Evolutionary conservation across 1,140 invertebrate species (phyloP).

Genomic region (Whitmania pigra): DNA sequence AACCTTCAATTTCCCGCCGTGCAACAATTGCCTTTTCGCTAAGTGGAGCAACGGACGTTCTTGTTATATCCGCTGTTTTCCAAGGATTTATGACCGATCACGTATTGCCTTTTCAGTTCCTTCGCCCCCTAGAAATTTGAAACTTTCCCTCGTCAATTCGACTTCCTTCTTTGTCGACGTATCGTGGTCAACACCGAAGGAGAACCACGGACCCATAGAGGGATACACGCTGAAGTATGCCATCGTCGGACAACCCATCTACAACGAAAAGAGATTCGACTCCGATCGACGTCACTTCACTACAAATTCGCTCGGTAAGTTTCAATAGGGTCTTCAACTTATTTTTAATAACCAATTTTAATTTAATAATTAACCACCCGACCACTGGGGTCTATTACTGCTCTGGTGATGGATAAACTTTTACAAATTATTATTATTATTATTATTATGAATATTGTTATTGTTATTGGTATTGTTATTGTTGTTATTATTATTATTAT

Average conservation of each 20-base stretch:
- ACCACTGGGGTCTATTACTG: too few species aligned
- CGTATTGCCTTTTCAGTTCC: conserved; percentile 36
- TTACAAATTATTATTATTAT: too few species aligned
- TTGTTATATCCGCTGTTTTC: too few species aligned
- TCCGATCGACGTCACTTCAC: conserved; percentile 47
- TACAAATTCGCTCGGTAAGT: conserved; percentile 47
- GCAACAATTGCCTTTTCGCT: too few species aligned
- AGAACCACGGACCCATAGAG: conserved; percentile 72
- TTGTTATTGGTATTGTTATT: too few species aligned
- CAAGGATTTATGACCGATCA: too few species aligned
- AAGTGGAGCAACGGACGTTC: too few species aligned
- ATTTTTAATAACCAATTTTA: not conserved
- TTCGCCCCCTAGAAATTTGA: conserved; percentile 33
- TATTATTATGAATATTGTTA: too few species aligned
- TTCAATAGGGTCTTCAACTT: not conserved
- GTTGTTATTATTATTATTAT: too few species aligned
- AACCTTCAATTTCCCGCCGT: too few species aligned
- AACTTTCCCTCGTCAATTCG: conserved; percentile 44
- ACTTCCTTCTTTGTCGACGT: conserved; percentile 74
- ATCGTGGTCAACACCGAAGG: conserved; percentile 72
- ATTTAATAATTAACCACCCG: too few species aligned
- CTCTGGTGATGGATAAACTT: too few species aligned
- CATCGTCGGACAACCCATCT: conserved; percentile 53
- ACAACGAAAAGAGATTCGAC: conserved; percentile 54
- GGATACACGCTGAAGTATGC: conserved; percentile 77